Conservation (phyloP, 2,797 vertebrate species). For the Rhadinocentrus ornatus region DNA sequence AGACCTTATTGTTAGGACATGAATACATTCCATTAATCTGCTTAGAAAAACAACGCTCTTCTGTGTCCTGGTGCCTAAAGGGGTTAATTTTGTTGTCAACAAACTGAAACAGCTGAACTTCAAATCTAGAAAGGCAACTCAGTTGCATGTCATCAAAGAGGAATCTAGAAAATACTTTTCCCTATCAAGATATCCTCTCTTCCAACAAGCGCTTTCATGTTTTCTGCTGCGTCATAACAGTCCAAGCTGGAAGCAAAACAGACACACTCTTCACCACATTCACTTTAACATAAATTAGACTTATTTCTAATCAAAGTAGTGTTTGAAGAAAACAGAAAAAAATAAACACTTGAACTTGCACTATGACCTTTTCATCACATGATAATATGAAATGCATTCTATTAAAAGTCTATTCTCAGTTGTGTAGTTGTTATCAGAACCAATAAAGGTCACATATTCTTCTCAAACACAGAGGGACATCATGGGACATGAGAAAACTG, state of each 20-base stretch:
- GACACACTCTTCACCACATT: neutral
- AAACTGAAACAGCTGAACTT: neutral
- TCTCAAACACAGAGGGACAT: no score
- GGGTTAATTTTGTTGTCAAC: neutral
- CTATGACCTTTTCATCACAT: neutral
- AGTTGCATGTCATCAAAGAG: neutral
- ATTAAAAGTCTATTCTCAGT: no score
- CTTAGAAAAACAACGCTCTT: neutral
- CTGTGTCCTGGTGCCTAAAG: neutral
- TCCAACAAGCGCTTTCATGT: neutral
- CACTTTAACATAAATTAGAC: neutral
- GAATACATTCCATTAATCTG: neutral
- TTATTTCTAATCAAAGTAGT: neutral
- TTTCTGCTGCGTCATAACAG: neutral
- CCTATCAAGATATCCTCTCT: neutral
- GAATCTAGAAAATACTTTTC: neutral
- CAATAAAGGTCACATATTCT: no score
- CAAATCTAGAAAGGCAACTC: neutral
- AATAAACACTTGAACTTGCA: neutral
- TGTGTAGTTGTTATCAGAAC: no score
- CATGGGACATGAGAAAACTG: no score
- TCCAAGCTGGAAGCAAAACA: slow-evolving; percentile 7
- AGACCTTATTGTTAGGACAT: neutral
- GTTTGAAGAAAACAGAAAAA: slow-evolving; percentile 6
- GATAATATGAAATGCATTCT: no score